Evolutionary conservation across 1,140 invertebrate genomes (phyloP).

Genomic region (Trichonephila clavata): DNA sequence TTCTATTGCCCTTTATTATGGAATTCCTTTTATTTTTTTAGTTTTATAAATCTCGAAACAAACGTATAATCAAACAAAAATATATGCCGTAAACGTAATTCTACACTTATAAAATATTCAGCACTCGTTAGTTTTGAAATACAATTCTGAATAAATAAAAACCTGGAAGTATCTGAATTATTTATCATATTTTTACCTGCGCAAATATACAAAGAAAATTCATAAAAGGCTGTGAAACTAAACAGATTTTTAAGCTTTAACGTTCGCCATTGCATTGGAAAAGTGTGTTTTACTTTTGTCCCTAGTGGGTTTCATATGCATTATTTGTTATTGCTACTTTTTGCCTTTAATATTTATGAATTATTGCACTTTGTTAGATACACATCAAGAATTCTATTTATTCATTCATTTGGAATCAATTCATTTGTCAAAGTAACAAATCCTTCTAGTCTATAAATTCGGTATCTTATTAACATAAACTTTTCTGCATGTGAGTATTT

Average conservation of each 20-base stretch:
- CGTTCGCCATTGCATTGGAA: not conserved
- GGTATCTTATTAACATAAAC: not conserved
- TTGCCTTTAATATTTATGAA: not conserved
- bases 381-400: not conserved
- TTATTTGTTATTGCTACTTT: not conserved
- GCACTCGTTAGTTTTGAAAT: constrained; percentile 26
- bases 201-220: not conserved
- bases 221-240: not conserved
- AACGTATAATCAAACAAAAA: too few species aligned
- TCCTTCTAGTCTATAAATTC: not conserved
- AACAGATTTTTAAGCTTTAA: not conserved
- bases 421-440: not conserved
- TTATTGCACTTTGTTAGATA: not conserved
- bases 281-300: not conserved
- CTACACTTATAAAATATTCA: not conserved
- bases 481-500: not conserved
- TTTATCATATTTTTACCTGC: not conserved
- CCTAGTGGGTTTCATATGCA: not conserved
- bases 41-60: too few species aligned
- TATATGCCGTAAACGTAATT: not conserved
- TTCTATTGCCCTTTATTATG: too few species aligned
- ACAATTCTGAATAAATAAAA: not conserved
- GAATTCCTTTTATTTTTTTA: too few species aligned
- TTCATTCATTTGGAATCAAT: not conserved
- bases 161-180: not conserved